Evolutionary conservation across 2,113 vertebrate genomes (phyloP), one percentile per base, ranked within the genome.

Genomic region (Coreoperca whiteheadi): DNA sequence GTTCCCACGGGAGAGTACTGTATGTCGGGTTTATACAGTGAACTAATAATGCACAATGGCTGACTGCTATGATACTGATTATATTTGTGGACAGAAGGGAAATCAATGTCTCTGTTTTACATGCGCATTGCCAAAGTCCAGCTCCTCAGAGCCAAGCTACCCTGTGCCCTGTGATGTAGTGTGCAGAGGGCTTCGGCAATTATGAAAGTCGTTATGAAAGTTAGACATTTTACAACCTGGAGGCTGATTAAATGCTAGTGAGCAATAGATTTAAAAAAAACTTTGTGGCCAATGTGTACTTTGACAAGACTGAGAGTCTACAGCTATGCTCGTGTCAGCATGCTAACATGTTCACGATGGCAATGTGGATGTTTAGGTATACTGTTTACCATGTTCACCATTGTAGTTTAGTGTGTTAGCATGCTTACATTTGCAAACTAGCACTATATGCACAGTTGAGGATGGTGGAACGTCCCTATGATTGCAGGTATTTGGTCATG

Each of bases 1-100:
- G 43, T 21, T 83, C 57, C 73, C 70, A 57, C 48, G 60, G 60
- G 83, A 64, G 41, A 56, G n/a, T 25, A n/a, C n/a, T n/a, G n/a
- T n/a, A 1, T 41, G 53, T n/a, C 4, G 0, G 8, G 66, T 28
- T 54, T 20, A 10, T 66, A 37, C 54, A 28, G 14, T 67, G 15
- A 66, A 8, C n/a, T 43, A 56, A 48, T 70, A 37, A 37, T 72
- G 51, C 20, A 70, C 34, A 60, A 2, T 16, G 0, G 5, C 63
- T 77, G 68, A 46, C 67, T 77, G 54, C 53, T 59, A 2, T 63
- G 20, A 66, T 43, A 6, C 46, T 67, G 59, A 67, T n/a, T 6
- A 6, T 16, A 14, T 8, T 6, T 56, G 34, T 8, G 6, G 63
- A 60, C 21, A 16, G 39, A 21, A 12, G 23, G 16, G 51, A 15